These are phyloP conservation scores for Stictonetta naevosa DNA, from an alignment of 2,113 vertebrate genomes.

Conservation along the genomic window DNA sequence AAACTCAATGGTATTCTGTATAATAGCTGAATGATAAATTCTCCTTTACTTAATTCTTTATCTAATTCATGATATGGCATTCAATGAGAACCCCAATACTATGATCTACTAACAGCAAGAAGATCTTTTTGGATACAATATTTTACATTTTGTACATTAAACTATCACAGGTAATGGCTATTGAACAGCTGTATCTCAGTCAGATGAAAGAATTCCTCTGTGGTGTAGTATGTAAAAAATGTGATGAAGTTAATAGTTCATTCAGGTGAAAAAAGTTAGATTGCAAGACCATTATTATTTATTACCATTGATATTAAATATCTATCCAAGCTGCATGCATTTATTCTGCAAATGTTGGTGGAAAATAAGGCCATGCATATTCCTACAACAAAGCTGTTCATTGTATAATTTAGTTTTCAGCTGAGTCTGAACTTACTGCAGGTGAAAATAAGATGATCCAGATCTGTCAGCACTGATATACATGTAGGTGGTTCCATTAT, in stretches of 20 bases:
- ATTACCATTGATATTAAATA: conserved; percentile 53
- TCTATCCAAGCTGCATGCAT: background rate
- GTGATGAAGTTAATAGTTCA: background rate
- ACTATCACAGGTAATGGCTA: background rate
- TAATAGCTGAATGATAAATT: background rate
- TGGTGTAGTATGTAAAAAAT: background rate
- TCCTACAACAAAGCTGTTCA: conserved; percentile 76
- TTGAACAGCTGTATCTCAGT: background rate
- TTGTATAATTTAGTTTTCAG: conserved; percentile 79
- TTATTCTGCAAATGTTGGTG: conserved; percentile 62
- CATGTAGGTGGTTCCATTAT: conserved; percentile 76
- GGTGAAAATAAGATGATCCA: conserved; percentile 82
- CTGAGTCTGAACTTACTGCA: conserved; percentile 75
- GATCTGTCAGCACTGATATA: conserved; percentile 76
- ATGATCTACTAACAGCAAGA: background rate
- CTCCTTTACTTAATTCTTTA: background rate
- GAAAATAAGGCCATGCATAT: conserved; percentile 73
- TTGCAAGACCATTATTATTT: background rate
- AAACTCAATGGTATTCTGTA: background rate
- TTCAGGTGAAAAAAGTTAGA: background rate
- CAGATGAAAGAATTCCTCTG: background rate
- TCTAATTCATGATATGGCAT: background rate
- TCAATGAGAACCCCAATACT: background rate
- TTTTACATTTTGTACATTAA: background rate
- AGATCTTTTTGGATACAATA: background rate